These are phyloP conservation scores for Lordiphosa clarofinis DNA, from an alignment of 1,140 invertebrate genomes.

Conservation along the genomic window DNA sequence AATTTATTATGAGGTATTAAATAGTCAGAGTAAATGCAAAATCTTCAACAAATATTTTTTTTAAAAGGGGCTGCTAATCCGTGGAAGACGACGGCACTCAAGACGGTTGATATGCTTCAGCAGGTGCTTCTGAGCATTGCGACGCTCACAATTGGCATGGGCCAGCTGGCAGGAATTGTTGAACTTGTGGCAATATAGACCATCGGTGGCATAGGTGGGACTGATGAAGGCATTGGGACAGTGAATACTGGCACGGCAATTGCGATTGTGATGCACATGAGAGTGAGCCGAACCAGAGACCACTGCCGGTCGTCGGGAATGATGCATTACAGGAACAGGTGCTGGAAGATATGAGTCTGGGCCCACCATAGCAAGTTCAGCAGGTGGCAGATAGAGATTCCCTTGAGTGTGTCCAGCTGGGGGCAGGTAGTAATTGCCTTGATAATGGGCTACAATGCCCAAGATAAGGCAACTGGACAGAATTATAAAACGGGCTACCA, in stretches of 20 bases:
- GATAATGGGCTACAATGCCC: not conserved
- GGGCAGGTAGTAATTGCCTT: constrained; percentile 9
- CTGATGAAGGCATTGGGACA: constrained; percentile 14
- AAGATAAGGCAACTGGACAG: constrained; percentile 6
- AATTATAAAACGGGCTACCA: constrained; percentile 16
- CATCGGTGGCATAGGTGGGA: constrained; percentile 34
- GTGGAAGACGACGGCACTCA: constrained; percentile 29
- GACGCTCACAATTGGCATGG: constrained; percentile 31
- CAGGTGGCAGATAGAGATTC: not conserved
- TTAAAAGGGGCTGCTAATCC: constrained; percentile 12
- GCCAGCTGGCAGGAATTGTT: constrained; percentile 28
- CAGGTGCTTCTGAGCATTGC: constrained; percentile 26
- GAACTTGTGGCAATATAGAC: constrained; percentile 22
- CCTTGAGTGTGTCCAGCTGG: constrained; percentile 6
- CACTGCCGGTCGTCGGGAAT: not conserved
- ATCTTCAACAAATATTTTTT: too few species aligned
- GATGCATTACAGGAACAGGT: not conserved
- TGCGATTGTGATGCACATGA: constrained; percentile 27
- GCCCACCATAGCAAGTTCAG: not conserved
- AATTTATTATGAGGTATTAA: not conserved
- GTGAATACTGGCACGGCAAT: constrained; percentile 36
- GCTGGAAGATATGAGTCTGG: not conserved
- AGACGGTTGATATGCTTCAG: constrained; percentile 22
- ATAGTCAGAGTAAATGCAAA: not conserved
- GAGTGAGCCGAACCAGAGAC: constrained; percentile 1